Base-by-base conservation (phyloP, 2,888 invertebrate genomes). In the Merodon equestris region DNA sequence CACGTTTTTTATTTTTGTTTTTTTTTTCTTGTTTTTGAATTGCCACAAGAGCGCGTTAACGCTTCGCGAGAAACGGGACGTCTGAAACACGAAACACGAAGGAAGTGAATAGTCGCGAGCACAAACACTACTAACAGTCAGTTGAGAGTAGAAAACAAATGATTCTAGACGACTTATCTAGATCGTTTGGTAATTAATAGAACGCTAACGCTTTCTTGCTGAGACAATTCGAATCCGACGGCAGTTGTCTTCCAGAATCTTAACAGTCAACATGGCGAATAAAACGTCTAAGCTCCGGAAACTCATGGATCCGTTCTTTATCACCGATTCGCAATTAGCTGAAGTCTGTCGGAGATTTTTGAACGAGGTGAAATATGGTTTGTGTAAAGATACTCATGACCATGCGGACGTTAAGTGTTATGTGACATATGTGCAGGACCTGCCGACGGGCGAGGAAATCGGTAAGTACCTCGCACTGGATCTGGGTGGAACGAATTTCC, bases 401-500 rank as follows among this genome's bases (percentile, higher is more conserved):
- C 90, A 91, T 47, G 91, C 98, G 1, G 93, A 93, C 83, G 94
- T 97, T 42, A 98, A 97, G 90, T 98, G 98, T 90, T 97, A 95
- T 90, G 94, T 96, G 68, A 98, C 98, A 0, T 99, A 97, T 87
- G 97, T 99, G 48, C 95, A 97, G 87, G 94, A 96, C 88, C 92
- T 98, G 83, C 98, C 98, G 0, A 95, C 96, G 89, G 98, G 98
- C 84, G 93, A 94, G 93, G 97, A 97, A 90, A 91, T 92, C 68
- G 98, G 98, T 74, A 95, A 97, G 90, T 98, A 96, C 89, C 90
- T 99, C 87, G 98, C 99, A 0, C 90, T 99, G 85, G 99, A 99
- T 90, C 92, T 99, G 86, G 99, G 99, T 60, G 99, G 99, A 40
- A 99, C 98, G 19, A 99, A 99, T 89, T 99, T 99, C 91, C 93